phyloP scores from a whole-genome alignment of 2,113 vertebrate genomes.

The Crotalus tigris region DNA sequence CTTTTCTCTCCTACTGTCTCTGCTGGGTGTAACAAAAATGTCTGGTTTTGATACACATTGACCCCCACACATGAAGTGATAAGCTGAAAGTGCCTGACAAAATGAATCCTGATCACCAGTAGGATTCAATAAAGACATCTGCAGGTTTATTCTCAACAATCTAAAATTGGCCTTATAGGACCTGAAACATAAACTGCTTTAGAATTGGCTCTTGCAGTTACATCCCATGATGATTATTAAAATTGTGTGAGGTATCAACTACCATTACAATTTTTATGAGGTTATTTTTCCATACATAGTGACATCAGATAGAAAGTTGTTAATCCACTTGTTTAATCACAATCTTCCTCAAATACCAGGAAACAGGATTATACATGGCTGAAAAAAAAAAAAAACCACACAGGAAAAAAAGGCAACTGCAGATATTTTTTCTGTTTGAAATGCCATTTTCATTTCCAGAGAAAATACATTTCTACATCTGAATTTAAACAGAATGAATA shows the following conservation, averaged over 20 bases:
- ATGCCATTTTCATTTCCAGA: slow-evolving; percentile 34
- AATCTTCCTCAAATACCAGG: slow-evolving; percentile 54
- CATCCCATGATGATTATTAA: slow-evolving; percentile 33
- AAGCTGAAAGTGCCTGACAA: slow-evolving; percentile 59
- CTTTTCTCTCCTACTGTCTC: neutral
- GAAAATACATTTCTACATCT: neutral
- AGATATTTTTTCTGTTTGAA: slow-evolving; percentile 38
- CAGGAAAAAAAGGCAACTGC: slow-evolving; percentile 27
- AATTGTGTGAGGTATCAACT: slow-evolving; percentile 35
- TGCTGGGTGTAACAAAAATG: slow-evolving; percentile 58
- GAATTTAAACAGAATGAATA: neutral
- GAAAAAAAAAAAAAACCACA: slow-evolving; percentile 32
- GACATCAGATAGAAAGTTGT: slow-evolving; percentile 39
- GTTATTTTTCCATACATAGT: slow-evolving; percentile 27
- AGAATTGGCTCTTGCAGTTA: slow-evolving; percentile 34
- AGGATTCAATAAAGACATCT: slow-evolving; percentile 68
- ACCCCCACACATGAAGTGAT: slow-evolving; percentile 36
- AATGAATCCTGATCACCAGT: slow-evolving; percentile 66
- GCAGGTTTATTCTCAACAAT: slow-evolving; percentile 61
- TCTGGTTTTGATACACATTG: slow-evolving; percentile 61
- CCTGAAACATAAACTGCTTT: slow-evolving; percentile 40
- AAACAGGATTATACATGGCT: slow-evolving; percentile 30
- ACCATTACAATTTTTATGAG: slow-evolving; percentile 45
- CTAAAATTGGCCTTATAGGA: slow-evolving; percentile 56
- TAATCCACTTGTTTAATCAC: slow-evolving; percentile 35